Evolutionary conservation across 2,113 vertebrate genomes (phyloP).

Genomic region (Bos indicus): DNA sequence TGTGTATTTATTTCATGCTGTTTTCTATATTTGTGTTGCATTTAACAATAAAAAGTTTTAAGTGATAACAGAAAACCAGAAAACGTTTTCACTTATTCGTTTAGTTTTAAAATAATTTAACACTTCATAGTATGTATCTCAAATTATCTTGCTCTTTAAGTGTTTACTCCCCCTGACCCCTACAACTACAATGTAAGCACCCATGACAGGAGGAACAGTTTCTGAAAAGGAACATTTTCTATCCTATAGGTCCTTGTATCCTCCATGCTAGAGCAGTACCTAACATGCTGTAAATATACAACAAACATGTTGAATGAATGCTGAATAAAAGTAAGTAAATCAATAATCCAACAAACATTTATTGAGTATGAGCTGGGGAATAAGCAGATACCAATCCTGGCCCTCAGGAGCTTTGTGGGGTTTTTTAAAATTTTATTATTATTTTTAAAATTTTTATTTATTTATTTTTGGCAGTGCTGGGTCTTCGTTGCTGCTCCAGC

Average conservation of each 20-base stretch:
- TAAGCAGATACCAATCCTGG: background rate
- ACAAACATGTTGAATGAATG: background rate
- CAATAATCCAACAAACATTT: background rate
- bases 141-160: background rate
- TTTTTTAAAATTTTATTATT: background rate
- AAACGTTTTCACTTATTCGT: background rate
- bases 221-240: background rate
- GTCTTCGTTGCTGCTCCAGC: background rate
- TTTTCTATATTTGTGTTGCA: background rate
- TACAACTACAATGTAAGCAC: background rate
- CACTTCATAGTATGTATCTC: background rate
- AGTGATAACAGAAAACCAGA: background rate
- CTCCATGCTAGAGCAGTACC: background rate
- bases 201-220: background rate
- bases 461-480: background rate
- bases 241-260: background rate
- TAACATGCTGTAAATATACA: background rate
- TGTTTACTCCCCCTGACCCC: background rate
- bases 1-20: background rate
- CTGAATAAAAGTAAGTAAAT: background rate
- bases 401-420: background rate
- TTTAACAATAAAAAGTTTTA: background rate
- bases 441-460: rapidly evolving
- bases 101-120: background rate
- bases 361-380: background rate